A percentile compares a stretch with the other conserved stretches of the same genome.
These are phyloP conservation scores for Yponomeuta plumbellus DNA, from an alignment of 2,888 invertebrate genomes.

Conservation along the genomic window DNA sequence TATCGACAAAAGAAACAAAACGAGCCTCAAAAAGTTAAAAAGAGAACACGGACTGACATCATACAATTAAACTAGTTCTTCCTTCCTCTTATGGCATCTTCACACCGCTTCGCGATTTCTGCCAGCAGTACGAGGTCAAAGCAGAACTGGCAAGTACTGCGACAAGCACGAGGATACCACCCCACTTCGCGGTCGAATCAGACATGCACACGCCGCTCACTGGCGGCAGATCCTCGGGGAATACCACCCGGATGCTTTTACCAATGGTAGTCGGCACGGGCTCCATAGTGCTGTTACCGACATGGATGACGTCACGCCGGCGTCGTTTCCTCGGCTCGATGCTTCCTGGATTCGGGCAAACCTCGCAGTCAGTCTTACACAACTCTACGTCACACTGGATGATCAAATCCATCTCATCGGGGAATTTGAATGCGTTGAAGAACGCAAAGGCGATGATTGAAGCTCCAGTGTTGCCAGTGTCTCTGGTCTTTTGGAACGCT, in stretches of 20 bases:
- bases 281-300: conserved; percentile 68
- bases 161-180: conserved; percentile 76
- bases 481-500: conserved; percentile 86
- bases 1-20: too few relatives aligned
- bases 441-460: conserved; percentile 86
- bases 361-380: conserved; percentile 86
- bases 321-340: conserved; percentile 62
- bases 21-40: neutral
- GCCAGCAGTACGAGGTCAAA: conserved; percentile 60
- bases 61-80: neutral
- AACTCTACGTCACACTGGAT: conserved; percentile 89
- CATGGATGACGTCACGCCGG: conserved; percentile 60
- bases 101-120: conserved; percentile 48
- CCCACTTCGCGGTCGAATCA: conserved; percentile 78
- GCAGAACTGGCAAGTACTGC: conserved; percentile 76
- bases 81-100: conserved; percentile 41
- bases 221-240: conserved; percentile 79
- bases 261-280: conserved; percentile 78
- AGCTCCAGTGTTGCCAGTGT: conserved; percentile 83
- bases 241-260: conserved; percentile 80
- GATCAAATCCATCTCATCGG: conserved; percentile 88
- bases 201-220: conserved; percentile 78
- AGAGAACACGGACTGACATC: neutral
- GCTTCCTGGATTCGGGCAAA: conserved; percentile 82
- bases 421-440: conserved; percentile 90